Evolutionary conservation across 2,797 vertebrate genomes (phyloP).

Genomic region (Allobates femoralis): DNA sequence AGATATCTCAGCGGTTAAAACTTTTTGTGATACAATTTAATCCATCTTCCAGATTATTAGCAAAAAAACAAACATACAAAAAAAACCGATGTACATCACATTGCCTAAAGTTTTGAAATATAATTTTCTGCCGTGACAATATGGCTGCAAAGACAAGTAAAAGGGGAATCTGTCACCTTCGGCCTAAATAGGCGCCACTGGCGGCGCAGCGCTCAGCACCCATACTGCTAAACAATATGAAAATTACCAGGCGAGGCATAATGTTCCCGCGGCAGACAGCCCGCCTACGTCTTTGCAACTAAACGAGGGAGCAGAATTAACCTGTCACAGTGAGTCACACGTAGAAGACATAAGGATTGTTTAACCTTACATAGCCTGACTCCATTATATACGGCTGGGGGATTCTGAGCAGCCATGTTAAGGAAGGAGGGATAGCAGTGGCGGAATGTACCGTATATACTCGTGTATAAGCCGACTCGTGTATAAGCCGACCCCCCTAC

Average conservation of each 20-base stretch:
- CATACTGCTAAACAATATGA: slow-evolving; percentile 51
- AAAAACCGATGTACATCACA: too few species aligned
- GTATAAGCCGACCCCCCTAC: too few species aligned
- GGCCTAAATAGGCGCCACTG: background rate
- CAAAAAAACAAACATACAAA: too few species aligned
- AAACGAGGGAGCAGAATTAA: slow-evolving; percentile 56
- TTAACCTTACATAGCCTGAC: slow-evolving; percentile 57
- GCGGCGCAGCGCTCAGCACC: slow-evolving; percentile 2
- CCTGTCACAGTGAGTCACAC: slow-evolving; percentile 61
- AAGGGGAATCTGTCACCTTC: background rate
- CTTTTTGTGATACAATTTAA: background rate
- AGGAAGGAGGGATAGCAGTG: too few species aligned
- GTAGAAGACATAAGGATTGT: slow-evolving; percentile 34
- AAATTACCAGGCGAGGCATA: slow-evolving; percentile 61
- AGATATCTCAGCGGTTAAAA: too few species aligned
- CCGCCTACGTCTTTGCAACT: slow-evolving; percentile 57
- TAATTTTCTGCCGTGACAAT: background rate
- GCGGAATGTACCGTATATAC: too few species aligned
- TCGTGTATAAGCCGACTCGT: too few species aligned
- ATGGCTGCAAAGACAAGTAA: background rate
- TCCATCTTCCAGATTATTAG: background rate
- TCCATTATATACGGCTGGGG: slow-evolving; percentile 30
- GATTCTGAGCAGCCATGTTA: background rate
- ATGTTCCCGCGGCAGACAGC: slow-evolving; percentile 61
- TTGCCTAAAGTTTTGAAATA: background rate